Percentiles rank a stretch among this genome's conserved stretches.
These are phyloP conservation scores for Thripadectes ignobilis DNA, from an alignment of 2,797 vertebrate species.

Conservation along the genomic window DNA sequence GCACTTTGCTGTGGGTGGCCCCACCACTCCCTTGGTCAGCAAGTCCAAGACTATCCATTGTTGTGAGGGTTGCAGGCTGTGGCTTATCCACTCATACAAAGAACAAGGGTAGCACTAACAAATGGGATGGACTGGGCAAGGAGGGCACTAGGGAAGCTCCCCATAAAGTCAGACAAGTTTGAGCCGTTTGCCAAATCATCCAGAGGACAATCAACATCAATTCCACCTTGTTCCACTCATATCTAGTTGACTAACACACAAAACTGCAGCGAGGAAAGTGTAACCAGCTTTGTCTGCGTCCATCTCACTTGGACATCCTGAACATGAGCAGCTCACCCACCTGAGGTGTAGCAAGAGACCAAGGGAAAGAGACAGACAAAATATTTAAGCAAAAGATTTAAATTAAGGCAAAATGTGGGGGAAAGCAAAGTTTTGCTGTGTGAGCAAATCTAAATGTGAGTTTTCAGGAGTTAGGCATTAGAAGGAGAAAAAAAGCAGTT, in stretches of 20 bases:
- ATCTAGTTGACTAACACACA: neutral
- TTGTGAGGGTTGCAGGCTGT: fast-evolving
- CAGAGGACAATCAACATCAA: neutral
- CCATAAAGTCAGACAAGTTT: neutral
- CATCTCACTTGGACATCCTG: neutral
- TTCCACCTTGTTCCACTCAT: neutral
- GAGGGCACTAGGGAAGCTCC: neutral
- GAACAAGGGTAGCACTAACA: fast-evolving
- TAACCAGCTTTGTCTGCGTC: neutral
- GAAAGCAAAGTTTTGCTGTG: neutral
- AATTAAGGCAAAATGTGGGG: neutral
- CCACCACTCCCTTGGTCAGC: fast-evolving
- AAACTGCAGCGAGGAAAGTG: neutral
- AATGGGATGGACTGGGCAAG: neutral
- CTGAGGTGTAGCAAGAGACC: neutral
- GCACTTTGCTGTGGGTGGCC: neutral
- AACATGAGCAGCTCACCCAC: neutral
- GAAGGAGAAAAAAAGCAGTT: constrained; percentile 54
- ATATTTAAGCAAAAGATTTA: constrained; percentile 42
- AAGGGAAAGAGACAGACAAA: neutral
- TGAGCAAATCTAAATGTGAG: neutral
- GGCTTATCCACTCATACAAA: neutral
- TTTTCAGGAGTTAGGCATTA: neutral
- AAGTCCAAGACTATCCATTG: fast-evolving
- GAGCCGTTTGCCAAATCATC: neutral